A percentile compares a stretch with the other conserved stretches of the same genome.
phyloP scores from a whole-genome alignment of 2,888 invertebrate species.

The Galeruca laticollis region DNA sequence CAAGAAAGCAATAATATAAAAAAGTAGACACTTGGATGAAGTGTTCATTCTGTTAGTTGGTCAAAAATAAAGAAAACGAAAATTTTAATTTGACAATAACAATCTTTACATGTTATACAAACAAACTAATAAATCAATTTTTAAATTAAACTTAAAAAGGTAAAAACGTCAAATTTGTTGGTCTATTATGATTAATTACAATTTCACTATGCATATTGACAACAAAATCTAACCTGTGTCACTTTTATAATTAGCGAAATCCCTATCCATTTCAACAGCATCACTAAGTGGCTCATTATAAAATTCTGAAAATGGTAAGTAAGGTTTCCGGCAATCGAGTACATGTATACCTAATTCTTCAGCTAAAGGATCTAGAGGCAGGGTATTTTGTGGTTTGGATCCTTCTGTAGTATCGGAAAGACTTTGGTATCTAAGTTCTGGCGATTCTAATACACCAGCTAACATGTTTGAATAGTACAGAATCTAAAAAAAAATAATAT shows the following conservation, averaged over 20 bases:
- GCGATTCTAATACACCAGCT: conserved; percentile 82
- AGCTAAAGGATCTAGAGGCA: conserved; percentile 75
- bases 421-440: conserved; percentile 73
- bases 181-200: no score
- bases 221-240: conserved; percentile 63
- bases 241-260: conserved; percentile 90
- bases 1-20: no score
- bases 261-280: conserved; percentile 92
- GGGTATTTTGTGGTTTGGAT: conserved; percentile 64
- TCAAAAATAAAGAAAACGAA: no score
- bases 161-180: no score
- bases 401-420: conserved; percentile 61
- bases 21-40: no score
- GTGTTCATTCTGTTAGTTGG: no score
- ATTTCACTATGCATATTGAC: no score
- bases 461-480: conserved; percentile 89
- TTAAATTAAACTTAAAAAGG: no score
- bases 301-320: conserved; percentile 89
- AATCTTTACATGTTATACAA: no score
- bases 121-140: no score
- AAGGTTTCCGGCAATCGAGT: conserved; percentile 85
- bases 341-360: conserved; percentile 81
- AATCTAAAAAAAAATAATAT: conserved; percentile 70
- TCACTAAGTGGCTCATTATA: conserved; percentile 95
- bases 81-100: no score